Evolutionary conservation across 2,888 invertebrate species (phyloP).

Genomic region (Drosophila multiciliata): DNA sequence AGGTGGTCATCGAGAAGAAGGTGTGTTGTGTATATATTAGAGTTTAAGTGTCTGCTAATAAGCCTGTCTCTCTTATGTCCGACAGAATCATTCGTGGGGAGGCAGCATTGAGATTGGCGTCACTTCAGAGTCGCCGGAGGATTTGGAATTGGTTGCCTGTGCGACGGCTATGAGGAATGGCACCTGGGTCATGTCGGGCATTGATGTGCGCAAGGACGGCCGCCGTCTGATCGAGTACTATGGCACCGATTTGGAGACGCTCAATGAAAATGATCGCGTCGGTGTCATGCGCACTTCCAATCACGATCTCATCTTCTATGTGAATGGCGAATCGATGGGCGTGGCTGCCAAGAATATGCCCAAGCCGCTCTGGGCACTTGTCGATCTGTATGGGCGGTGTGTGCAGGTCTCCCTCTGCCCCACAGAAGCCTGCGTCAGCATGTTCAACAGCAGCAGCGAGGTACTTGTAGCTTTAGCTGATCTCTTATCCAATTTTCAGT

Average conservation of each 20-base stretch:
- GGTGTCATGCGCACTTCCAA: conserved; percentile 93
- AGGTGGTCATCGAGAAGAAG: conserved; percentile 95
- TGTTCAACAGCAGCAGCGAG: conserved; percentile 22
- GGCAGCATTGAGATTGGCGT: conserved; percentile 92
- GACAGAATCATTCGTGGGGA: conserved; percentile 92
- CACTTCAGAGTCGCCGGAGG: conserved; percentile 89
- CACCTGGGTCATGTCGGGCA: conserved; percentile 97
- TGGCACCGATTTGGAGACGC: conserved; percentile 92
- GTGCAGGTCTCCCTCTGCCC: conserved; percentile 88
- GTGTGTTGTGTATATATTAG: conserved; percentile 84
- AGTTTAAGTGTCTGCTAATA: neutral
- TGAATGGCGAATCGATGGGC: conserved; percentile 95
- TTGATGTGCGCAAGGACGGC: conserved; percentile 94
- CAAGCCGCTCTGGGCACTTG: conserved; percentile 89
- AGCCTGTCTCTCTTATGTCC: conserved; percentile 34
- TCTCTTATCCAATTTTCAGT: neutral
- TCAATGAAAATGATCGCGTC: conserved; percentile 92
- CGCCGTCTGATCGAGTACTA: conserved; percentile 92
- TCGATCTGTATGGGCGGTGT: conserved; percentile 94
- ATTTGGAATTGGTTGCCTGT: conserved; percentile 89
- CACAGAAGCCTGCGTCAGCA: conserved; percentile 18
- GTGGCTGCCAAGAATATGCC: conserved; percentile 92
- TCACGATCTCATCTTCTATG: conserved; percentile 93
- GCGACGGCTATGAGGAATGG: conserved; percentile 92
- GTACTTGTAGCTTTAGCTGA: conserved; percentile 5